Conservation (phyloP, 2,797 vertebrate genomes). For the Coreius guichenoti region DNA sequence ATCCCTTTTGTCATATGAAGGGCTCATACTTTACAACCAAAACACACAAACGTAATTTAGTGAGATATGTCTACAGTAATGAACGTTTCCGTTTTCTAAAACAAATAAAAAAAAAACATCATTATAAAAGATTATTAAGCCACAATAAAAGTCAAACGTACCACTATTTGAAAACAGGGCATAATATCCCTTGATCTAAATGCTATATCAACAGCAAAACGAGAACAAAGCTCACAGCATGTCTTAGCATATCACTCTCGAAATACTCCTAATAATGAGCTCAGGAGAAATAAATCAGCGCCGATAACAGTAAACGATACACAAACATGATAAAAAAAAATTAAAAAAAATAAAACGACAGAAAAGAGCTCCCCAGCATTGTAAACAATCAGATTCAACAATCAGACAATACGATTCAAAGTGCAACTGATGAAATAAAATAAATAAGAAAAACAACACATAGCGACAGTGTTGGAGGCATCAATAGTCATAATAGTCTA, state of each 20-base stretch:
- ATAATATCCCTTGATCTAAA: slow-evolving; percentile 61
- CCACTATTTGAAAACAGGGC: slow-evolving; percentile 65
- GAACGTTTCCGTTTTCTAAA: slow-evolving; percentile 45
- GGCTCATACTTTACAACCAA: slow-evolving; percentile 40
- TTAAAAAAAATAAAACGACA: slow-evolving; percentile 57
- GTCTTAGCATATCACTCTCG: slow-evolving; percentile 64
- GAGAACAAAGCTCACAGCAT: slow-evolving; percentile 63
- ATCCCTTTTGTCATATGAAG: slow-evolving; percentile 25
- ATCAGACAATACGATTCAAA: slow-evolving; percentile 66
- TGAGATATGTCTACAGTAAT: slow-evolving; percentile 47
- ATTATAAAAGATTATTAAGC: slow-evolving; percentile 66
- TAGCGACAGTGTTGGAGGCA: slow-evolving; percentile 37
- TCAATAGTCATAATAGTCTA: slow-evolving; percentile 38
- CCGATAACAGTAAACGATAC: slow-evolving; percentile 62
- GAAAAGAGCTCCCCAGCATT: slow-evolving; percentile 61
- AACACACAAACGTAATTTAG: slow-evolving; percentile 44
- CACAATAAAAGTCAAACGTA: slow-evolving; percentile 63
- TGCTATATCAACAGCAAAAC: slow-evolving; percentile 67
- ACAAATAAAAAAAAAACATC: slow-evolving; percentile 65
- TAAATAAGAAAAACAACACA: slow-evolving; percentile 63
- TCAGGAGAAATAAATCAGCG: slow-evolving; percentile 69
- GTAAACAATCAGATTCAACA: slow-evolving; percentile 69
- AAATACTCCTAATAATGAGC: slow-evolving; percentile 55
- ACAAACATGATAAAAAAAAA: slow-evolving; percentile 56
- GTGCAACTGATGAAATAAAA: slow-evolving; percentile 70